phyloP scores from a whole-genome alignment of 2,888 invertebrate genomes.

The Biston stratarius region DNA sequence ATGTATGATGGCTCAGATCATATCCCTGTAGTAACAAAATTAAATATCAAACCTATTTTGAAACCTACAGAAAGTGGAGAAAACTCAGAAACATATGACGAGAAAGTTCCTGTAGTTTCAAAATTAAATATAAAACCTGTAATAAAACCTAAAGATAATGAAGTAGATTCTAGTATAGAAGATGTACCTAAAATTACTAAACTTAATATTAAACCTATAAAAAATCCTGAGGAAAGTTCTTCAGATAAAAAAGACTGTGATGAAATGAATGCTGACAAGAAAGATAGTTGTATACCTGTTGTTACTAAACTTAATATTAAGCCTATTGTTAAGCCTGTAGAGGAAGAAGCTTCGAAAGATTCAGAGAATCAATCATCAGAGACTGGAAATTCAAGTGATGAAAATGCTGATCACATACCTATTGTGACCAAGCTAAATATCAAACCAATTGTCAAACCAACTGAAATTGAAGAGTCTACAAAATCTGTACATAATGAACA shows the following conservation, averaged over 20 bases:
- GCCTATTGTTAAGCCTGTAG: conserved; percentile 83
- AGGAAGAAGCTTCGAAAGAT: conserved; percentile 72
- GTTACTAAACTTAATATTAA: conserved; percentile 85
- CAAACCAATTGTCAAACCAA: conserved; percentile 83
- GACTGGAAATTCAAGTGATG: conserved; percentile 81
- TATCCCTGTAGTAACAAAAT: conserved; percentile 76
- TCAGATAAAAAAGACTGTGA: conserved; percentile 80
- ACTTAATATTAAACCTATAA: conserved; percentile 85
- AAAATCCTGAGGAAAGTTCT: conserved; percentile 75
- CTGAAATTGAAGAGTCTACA: conserved; percentile 56
- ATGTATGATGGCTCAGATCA: conserved; percentile 68
- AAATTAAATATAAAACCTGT: conserved; percentile 86
- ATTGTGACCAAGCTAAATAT: conserved; percentile 86
- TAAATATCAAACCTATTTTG: conserved; percentile 81
- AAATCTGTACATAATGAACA: conserved; percentile 60
- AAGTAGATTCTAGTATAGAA: conserved; percentile 77
- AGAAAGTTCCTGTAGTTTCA: conserved; percentile 82
- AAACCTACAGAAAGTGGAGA: conserved; percentile 73
- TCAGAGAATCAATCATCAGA: conserved; percentile 80
- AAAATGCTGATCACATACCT: conserved; percentile 78
- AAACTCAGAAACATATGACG: conserved; percentile 64
- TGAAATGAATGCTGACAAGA: conserved; percentile 71
- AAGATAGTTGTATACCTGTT: conserved; percentile 79
- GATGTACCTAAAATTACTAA: conserved; percentile 83
- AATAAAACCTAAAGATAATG: conserved; percentile 80